Evolutionary conservation across 2,888 invertebrate species (phyloP).

Genomic region (Hylaea fasciaria): DNA sequence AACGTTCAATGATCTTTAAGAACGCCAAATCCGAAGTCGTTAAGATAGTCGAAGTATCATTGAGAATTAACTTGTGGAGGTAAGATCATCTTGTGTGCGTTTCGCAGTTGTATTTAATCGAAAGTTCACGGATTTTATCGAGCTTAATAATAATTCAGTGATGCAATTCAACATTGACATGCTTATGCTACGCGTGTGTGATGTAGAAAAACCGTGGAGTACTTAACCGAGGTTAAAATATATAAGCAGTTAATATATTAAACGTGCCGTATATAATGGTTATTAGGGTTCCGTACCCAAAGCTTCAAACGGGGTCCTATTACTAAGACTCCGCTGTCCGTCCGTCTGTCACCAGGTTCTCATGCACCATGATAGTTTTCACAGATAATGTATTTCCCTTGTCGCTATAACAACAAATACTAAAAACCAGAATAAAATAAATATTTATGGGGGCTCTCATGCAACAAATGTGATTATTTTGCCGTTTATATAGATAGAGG

Average conservation of each 20-base stretch:
- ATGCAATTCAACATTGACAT: constrained; percentile 43
- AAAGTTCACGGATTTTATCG: constrained; percentile 38
- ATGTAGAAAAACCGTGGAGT: constrained; percentile 21
- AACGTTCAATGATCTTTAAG: constrained; percentile 19
- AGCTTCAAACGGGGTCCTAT: too few species aligned
- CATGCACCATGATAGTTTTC: too few species aligned
- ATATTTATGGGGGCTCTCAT: too few species aligned
- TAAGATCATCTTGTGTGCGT: constrained; percentile 1
- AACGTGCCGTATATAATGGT: constrained; percentile 10
- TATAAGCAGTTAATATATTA: constrained; percentile 11
- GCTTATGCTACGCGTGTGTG: constrained; percentile 18
- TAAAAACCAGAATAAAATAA: too few species aligned
- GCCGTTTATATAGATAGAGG: too few species aligned
- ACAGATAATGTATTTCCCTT: too few species aligned
- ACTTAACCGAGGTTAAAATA: constrained; percentile 15
- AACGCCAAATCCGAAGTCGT: constrained; percentile 9
- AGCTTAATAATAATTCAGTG: constrained; percentile 29
- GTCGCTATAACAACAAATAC: too few species aligned
- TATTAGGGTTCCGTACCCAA: too few species aligned
- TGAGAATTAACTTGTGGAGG: constrained; percentile 7
- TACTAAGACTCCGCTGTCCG: too few species aligned
- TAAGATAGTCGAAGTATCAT: constrained; percentile 6
- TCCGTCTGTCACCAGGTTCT: too few species aligned
- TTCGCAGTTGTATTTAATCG: constrained; percentile 12
- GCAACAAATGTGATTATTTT: too few species aligned